Conservation (phyloP, 2,113 vertebrate genomes). For the Meriones unguiculatus region DNA sequence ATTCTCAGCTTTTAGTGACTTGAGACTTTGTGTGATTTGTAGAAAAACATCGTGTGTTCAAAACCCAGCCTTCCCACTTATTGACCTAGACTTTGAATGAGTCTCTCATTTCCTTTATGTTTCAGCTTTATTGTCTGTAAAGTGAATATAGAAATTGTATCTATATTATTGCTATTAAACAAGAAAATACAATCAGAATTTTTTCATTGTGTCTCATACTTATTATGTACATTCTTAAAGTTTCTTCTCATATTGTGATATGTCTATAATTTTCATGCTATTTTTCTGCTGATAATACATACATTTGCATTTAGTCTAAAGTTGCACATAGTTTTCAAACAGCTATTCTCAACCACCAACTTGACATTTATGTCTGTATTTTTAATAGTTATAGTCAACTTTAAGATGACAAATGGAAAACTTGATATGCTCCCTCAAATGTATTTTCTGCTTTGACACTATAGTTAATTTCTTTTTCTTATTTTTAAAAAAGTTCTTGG, state of each 20-base stretch:
- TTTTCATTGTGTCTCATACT: not conserved
- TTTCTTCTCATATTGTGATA: not conserved
- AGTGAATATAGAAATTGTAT: not conserved
- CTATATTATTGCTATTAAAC: not conserved
- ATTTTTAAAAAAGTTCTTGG: not conserved
- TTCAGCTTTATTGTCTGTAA: slow-evolving; percentile 33
- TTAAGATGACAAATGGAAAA: not conserved
- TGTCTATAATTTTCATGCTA: not conserved
- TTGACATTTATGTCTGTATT: not conserved
- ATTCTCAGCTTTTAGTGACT: not conserved
- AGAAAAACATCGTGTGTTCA: not conserved
- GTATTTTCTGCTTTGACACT: not conserved
- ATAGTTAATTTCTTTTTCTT: not conserved
- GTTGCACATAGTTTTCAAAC: not conserved
- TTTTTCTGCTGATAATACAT: not conserved
- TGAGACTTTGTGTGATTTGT: not conserved
- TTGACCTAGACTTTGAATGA: not conserved
- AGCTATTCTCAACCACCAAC: not conserved
- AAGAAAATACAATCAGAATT: not conserved
- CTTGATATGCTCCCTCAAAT: not conserved
- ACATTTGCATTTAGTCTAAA: slow-evolving; percentile 33
- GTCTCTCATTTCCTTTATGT: not conserved
- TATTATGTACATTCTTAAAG: not conserved
- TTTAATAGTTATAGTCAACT: not conserved
- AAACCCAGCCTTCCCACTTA: not conserved